phyloP scores from a whole-genome alignment of 2,113 vertebrate genomes.

The Ciconia boyciana region DNA sequence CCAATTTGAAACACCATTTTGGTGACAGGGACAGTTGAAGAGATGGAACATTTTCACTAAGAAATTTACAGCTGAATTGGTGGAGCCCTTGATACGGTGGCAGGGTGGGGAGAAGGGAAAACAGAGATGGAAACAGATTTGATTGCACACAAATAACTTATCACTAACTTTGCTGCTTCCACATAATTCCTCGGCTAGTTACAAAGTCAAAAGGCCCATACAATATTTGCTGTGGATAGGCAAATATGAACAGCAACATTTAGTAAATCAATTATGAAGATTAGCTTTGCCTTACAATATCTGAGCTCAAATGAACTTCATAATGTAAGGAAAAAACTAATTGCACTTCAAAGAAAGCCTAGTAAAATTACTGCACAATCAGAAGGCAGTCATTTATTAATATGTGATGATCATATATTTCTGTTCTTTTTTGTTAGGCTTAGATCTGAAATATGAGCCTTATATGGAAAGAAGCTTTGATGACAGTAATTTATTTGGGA shows the following conservation, averaged over 20 bases:
- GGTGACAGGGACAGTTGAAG: background rate
- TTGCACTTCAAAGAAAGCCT: background rate
- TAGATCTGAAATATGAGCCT: slow-evolving; percentile 27
- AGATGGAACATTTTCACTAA: background rate
- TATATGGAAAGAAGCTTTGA: slow-evolving; percentile 38
- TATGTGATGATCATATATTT: background rate
- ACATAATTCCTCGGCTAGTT: background rate
- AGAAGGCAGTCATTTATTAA: slow-evolving; percentile 27
- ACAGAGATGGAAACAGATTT: background rate
- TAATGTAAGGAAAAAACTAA: slow-evolving; percentile 14
- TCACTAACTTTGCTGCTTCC: background rate
- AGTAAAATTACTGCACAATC: slow-evolving; percentile 7
- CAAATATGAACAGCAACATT: slow-evolving; percentile 5
- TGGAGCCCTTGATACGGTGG: background rate
- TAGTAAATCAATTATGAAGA: background rate
- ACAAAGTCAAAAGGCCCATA: background rate
- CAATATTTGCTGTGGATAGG: background rate
- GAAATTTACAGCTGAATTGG: background rate
- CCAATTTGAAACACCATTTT: background rate
- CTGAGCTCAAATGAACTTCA: background rate
- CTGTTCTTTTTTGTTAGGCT: slow-evolving; percentile 16
- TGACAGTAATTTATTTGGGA: slow-evolving; percentile 28
- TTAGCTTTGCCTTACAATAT: background rate
- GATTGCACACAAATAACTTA: background rate
- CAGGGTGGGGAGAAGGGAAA: background rate